Evolutionary conservation across 30 jellyfish, hydroid and myxozoan species (phyloP), one percentile per base, ranked within the genome.

Genomic region (Morbakka virulenta): DNA sequence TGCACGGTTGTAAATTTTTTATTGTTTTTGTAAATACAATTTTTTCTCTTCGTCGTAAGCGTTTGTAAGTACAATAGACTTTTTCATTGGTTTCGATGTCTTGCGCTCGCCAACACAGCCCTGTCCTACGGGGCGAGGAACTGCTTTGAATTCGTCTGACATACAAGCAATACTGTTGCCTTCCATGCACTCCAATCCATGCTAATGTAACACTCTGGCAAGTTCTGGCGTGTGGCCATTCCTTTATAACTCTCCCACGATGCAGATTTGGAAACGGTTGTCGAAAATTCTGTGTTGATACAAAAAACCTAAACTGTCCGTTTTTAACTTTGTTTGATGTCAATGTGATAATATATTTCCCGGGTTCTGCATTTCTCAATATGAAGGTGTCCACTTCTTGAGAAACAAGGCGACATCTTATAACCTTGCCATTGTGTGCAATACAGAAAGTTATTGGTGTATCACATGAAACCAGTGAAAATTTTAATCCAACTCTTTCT

Each of bases 141-240:
- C 21, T 67, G 50, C 63, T 24, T 35, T 48, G 32, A 21, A 33
- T 72, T 27, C 69, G 78, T 3, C 82, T 79, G 70, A 79, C 67
- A 52, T 22, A 79, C 36, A 79, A 67, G 50, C 89, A 79, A 20
- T 24, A 79, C 79, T 79, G 89, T 26, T 79, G 89, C 53, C 67
- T 79, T 12, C 89, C 89, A 31, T 66, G 34, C 14, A 70, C 82
- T 6, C 81, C 82, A 28, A 79, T 64, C 89, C 89, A 79, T 2
- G 89, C 89, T 4, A 79, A 52, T 3, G 89, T 79, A 20, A 79
- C 76, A 27, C 89, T 79, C 3, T 48, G 50, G 76, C 89, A 79
- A 25, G 89, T 79, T 4, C 89, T 81, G 22, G 67, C 76, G 81
- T 64, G 48, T 0, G 89, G 89, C 89, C 89, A 79, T 50, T 79